phyloP scores from a whole-genome alignment of 1,140 invertebrate genomes.

The Papilio xuthus region DNA sequence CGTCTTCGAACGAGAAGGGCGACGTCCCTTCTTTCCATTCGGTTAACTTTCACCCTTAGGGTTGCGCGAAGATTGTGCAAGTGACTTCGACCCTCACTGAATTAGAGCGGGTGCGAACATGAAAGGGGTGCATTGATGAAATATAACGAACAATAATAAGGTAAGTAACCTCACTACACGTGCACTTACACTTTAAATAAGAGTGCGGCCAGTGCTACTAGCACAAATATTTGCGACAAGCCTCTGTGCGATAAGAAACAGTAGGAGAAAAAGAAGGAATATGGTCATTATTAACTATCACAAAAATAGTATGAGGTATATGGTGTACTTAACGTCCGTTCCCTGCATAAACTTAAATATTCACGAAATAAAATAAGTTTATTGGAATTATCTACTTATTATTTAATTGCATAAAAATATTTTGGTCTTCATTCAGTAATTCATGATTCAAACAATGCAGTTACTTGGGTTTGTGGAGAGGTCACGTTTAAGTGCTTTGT shows the following conservation, averaged over 20 bases:
- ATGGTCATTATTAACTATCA: too few relatives aligned
- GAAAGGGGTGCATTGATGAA: slow-evolving; percentile 18
- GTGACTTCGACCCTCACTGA: slow-evolving; percentile 3
- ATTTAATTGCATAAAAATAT: not conserved
- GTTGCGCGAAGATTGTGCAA: not conserved
- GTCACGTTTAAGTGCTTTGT: not conserved
- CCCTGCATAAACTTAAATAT: too few relatives aligned
- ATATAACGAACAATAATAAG: slow-evolving; percentile 1
- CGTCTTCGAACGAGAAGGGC: not conserved
- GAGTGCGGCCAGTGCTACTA: too few relatives aligned
- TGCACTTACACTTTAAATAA: too few relatives aligned
- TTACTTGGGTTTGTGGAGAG: not conserved
- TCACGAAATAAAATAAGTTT: too few relatives aligned
- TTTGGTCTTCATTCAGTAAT: not conserved
- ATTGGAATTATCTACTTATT: too few relatives aligned
- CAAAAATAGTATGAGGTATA: too few relatives aligned
- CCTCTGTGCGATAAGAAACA: too few relatives aligned
- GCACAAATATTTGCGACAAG: too few relatives aligned
- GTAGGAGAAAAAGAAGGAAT: too few relatives aligned
- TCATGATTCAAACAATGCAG: not conserved
- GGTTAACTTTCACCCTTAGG: slow-evolving; percentile 21
- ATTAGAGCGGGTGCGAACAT: slow-evolving; percentile 14
- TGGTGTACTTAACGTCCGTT: too few relatives aligned
- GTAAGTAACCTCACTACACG: not conserved
- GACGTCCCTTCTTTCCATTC: slow-evolving; percentile 11